phyloP scores from a whole-genome alignment of 2,113 vertebrate genomes.

The Eupsittula cactorum region DNA sequence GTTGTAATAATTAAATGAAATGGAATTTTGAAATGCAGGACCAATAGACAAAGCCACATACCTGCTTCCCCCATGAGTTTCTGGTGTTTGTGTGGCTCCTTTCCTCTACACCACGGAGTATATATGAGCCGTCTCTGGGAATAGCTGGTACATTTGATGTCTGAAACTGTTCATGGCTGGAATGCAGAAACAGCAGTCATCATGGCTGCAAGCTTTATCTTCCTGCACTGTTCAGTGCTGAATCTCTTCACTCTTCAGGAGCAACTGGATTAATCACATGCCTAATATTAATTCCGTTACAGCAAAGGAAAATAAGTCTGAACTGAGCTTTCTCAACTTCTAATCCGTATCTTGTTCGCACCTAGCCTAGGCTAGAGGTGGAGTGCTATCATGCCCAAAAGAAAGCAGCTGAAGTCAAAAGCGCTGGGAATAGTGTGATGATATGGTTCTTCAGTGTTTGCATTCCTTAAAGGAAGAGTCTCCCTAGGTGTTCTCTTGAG shows the following conservation, averaged over 20 bases:
- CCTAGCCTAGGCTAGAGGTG: neutral
- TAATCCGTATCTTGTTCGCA: neutral
- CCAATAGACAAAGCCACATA: neutral
- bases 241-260: neutral
- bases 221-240: neutral
- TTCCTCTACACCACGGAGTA: neutral
- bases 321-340: neutral
- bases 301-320: neutral
- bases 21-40: neutral
- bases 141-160: neutral
- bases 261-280: neutral
- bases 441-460: neutral
- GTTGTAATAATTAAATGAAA: neutral
- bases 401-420: neutral
- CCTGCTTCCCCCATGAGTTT: neutral
- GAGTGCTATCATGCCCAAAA: neutral
- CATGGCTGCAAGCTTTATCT: neutral
- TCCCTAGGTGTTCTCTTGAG: neutral
- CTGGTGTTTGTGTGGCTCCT: neutral
- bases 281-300: neutral
- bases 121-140: neutral
- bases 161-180: neutral
- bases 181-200: neutral
- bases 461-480: neutral
- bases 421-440: neutral